Conservation (phyloP, 1,140 invertebrate species). For the Araneus ventricosus region DNA sequence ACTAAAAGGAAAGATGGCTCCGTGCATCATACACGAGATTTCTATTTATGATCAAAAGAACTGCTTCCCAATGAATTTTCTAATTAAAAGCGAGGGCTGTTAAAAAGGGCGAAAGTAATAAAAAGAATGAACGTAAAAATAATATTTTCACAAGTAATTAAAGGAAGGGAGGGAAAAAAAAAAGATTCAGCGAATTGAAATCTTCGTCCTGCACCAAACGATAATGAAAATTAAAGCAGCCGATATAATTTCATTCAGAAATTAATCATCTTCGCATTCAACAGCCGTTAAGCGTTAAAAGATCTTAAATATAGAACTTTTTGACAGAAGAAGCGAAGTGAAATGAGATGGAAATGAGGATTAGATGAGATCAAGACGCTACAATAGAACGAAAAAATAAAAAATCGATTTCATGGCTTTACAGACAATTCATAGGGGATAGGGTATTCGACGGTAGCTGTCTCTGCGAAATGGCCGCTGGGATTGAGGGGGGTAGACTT, state of each 20-base stretch:
- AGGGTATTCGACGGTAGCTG: too few species aligned
- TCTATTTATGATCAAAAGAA: not conserved
- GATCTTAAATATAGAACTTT: not conserved
- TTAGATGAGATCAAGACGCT: not conserved
- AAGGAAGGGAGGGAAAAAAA: not conserved
- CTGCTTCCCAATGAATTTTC: not conserved
- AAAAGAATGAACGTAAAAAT: not conserved
- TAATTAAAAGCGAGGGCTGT: not conserved
- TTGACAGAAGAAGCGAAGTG: not conserved
- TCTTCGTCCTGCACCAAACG: not conserved
- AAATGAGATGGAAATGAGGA: not conserved
- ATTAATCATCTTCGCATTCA: not conserved
- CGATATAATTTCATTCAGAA: not conserved
- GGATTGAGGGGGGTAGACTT: too few species aligned
- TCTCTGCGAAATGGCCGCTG: too few species aligned
- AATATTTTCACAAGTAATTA: not conserved
- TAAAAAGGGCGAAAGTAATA: not conserved
- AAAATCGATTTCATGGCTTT: too few species aligned
- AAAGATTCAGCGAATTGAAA: not conserved
- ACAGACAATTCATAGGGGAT: too few species aligned
- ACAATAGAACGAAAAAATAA: too few species aligned
- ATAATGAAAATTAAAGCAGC: not conserved
- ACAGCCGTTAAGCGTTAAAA: not conserved
- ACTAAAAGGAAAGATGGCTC: too few species aligned
- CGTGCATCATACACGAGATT: not conserved